Conservation (phyloP, 2,888 invertebrate species). For the Druceiella hillmani region DNA sequence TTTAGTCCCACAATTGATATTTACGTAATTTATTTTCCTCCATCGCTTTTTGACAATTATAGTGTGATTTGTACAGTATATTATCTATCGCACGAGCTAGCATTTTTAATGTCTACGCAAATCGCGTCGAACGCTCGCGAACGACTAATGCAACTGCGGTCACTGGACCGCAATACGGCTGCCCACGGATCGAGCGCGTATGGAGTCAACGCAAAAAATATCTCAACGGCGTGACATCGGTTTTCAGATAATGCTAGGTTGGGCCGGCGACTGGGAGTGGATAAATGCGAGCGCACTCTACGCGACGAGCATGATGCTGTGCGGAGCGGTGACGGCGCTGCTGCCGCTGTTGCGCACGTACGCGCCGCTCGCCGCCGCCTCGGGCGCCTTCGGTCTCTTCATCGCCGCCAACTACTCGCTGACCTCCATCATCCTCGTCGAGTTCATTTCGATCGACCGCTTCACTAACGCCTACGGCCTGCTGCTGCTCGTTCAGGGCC, state of each 20-base stretch:
- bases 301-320: conserved; percentile 70
- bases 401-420: conserved; percentile 91
- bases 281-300: conserved; percentile 75
- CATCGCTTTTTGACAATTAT: too few relatives aligned
- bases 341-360: conserved; percentile 61
- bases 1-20: too few relatives aligned
- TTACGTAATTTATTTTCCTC: too few relatives aligned
- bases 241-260: conserved; percentile 75
- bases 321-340: conserved; percentile 60
- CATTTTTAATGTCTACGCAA: too few relatives aligned
- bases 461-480: conserved; percentile 91
- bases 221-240: too few relatives aligned
- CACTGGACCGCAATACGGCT: too few relatives aligned
- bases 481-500: conserved; percentile 79
- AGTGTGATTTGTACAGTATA: too few relatives aligned
- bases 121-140: too few relatives aligned
- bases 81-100: too few relatives aligned
- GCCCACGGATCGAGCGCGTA: too few relatives aligned
- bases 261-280: conserved; percentile 79
- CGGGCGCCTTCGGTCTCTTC: conserved; percentile 82
- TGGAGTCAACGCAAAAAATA: too few relatives aligned
- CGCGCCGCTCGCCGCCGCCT: conserved; percentile 53
- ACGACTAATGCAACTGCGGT: too few relatives aligned
- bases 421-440: conserved; percentile 85
- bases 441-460: conserved; percentile 82